Conservation (phyloP, 2,797 vertebrate species). For the Manis pentadactyla region DNA sequence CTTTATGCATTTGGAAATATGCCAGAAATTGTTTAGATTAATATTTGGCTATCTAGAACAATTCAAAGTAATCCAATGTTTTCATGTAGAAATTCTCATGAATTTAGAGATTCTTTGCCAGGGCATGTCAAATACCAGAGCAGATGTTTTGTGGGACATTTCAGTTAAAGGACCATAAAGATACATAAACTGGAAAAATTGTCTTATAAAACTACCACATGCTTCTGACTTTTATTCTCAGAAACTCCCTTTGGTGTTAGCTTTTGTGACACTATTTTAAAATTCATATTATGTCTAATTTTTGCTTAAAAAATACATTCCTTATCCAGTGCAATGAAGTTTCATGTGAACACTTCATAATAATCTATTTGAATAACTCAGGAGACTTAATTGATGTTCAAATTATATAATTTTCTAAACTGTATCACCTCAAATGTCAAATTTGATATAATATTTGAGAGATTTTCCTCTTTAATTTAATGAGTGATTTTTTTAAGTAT, state of each 20-base stretch:
- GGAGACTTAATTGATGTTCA: neutral
- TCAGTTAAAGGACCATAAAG: neutral
- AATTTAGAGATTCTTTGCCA: neutral
- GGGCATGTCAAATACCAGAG: neutral
- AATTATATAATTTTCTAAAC: neutral
- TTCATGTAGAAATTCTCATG: neutral
- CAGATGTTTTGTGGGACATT: neutral
- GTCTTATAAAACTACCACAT: neutral
- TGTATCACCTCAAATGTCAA: neutral
- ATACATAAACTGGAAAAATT: neutral
- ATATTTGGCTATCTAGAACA: neutral
- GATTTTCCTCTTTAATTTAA: neutral
- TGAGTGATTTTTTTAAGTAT: constrained; percentile 14
- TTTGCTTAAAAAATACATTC: neutral
- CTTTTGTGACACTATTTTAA: constrained; percentile 4
- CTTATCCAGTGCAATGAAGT: neutral
- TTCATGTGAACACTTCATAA: neutral
- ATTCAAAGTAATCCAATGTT: neutral
- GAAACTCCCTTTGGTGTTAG: constrained; percentile 4
- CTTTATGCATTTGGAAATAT: neutral
- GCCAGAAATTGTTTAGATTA: neutral
- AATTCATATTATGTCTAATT: neutral
- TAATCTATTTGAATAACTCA: neutral
- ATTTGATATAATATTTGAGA: constrained; percentile 36
- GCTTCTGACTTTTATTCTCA: constrained; percentile 20